Base-by-base conservation (phyloP, 2,888 invertebrate species). In the Lycophotia porphyrea region DNA sequence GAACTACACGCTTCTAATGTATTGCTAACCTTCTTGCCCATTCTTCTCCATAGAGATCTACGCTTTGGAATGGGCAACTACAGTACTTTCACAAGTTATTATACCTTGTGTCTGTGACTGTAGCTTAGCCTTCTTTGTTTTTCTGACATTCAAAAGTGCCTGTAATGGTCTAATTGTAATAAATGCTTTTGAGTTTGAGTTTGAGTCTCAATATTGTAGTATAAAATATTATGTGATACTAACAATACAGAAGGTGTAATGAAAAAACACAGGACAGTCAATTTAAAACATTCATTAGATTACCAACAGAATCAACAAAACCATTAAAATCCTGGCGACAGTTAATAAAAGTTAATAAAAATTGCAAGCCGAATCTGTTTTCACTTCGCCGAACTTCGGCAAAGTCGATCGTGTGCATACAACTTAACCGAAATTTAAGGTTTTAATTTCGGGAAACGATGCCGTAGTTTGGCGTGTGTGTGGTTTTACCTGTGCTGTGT, bases 381-480 rank as follows among this genome's bases (percentile, higher is more conserved):
- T 27, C 27, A 21, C 27, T 71, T 24, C 31, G n/a, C 44, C 15
- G 0, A 74, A 47, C n/a, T 63, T 74, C 39, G 8, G 18, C 0
- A 49, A 63, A 67, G 24, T 70, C 34, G 52, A 55, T 71, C 44
- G 34, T 64, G 47, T 82, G 71, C 36, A 61, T 47, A 60, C 64
- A 69, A 36, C 55, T 21, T 73, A 60, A 60, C 52, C 1, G 39
- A 64, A 80, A 49, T 42, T 70, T 55, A 76, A 84, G 84, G 63
- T 64, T 80, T 84, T 76, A 69, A 71, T 85, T 72, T 76, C 61
- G 47, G 74, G 61, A 60, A 83, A 71, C 69, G 63, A 42, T 70
- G 42, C 74, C 31, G 47, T 55, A 75, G 68, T 84, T 86, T 67
- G 58, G 71, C 66, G 80, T 69, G 81, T 76, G 58, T 72, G 85